phyloP scores from a whole-genome alignment of 2,797 vertebrate genomes.

The Dallia pectoralis region DNA sequence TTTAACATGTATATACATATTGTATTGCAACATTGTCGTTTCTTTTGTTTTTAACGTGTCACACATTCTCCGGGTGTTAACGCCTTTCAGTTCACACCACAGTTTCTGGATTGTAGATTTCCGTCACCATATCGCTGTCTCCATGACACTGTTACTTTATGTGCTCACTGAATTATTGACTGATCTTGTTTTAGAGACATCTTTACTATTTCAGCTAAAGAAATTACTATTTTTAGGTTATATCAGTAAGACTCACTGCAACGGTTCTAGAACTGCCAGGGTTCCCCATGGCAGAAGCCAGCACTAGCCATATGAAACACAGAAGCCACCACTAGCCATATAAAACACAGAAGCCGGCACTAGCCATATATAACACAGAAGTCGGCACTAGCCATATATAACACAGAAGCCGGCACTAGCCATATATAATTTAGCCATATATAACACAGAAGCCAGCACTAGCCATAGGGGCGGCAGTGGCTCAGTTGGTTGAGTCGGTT shows the following conservation, averaged over 20 bases:
- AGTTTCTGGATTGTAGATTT: conserved; percentile 1
- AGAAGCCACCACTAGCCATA: no score
- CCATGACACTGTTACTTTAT: neutral
- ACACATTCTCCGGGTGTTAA: neutral
- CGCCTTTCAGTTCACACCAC: neutral
- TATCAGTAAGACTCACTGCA: conserved; percentile 2
- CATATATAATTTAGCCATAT: no score
- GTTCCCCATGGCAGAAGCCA: neutral
- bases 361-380: no score
- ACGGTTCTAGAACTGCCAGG: neutral
- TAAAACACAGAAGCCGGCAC: no score
- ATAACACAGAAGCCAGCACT: no score
- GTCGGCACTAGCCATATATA: no score
- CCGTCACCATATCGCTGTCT: neutral
- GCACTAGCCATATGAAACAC: no score
- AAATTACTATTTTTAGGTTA: conserved; percentile 2
- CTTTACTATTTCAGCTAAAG: conserved; percentile 1
- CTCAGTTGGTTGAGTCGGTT: no score
- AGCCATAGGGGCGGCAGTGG: no score
- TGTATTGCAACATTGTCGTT: neutral
- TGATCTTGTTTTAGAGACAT: conserved; percentile 7
- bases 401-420: no score
- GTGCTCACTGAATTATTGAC: conserved; percentile 12
- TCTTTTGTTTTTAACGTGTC: neutral
- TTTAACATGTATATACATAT: no score